Evolutionary conservation across 2,113 vertebrate genomes (phyloP).

Genomic region (Eretmodus cyanostictus): DNA sequence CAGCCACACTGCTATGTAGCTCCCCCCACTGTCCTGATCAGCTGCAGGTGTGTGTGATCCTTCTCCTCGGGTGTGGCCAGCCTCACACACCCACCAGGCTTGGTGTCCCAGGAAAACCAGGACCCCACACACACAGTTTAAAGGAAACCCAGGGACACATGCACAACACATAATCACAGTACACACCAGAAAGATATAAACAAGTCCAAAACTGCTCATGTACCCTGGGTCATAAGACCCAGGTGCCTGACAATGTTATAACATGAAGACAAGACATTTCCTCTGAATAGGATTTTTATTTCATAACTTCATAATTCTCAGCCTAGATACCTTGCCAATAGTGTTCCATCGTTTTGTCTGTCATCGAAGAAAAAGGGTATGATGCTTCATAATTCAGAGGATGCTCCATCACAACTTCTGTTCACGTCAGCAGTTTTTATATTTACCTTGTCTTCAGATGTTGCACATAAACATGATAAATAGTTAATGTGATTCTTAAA

Average conservation of each 20-base stretch:
- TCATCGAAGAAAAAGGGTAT: background rate
- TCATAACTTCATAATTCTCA: background rate
- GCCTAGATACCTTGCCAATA: background rate
- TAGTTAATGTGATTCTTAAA: background rate
- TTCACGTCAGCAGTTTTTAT: background rate
- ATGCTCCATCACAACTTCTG: background rate
- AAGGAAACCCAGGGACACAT: background rate
- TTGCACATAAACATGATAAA: background rate
- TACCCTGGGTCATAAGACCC: background rate
- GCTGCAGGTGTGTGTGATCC: background rate
- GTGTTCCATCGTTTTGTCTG: background rate
- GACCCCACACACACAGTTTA: background rate
- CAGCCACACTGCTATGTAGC: background rate
- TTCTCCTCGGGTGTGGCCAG: background rate
- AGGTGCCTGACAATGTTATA: background rate
- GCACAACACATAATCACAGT: background rate
- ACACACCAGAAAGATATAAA: background rate
- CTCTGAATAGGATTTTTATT: background rate
- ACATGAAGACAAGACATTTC: background rate
- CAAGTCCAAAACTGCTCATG: background rate
- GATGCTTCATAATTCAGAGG: background rate
- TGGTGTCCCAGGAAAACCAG: background rate
- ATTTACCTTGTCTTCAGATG: background rate
- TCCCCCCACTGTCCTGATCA: background rate
- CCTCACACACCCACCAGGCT: background rate